These are phyloP conservation scores for Dicyrtoma fusca DNA, from an alignment of 2,888 invertebrate species.

Conservation along the genomic window DNA sequence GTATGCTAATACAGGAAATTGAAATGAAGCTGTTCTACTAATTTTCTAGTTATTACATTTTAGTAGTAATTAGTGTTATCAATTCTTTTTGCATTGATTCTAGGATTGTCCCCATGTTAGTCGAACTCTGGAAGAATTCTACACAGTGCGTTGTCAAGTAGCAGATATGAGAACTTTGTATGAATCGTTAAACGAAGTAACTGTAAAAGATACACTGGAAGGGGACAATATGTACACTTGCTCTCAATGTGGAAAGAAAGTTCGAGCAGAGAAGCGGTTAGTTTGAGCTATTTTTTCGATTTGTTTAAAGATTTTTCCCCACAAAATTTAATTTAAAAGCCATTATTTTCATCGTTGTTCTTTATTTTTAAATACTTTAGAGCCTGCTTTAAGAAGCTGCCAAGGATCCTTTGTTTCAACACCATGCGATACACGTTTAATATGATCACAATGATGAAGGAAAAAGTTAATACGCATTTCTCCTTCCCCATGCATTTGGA, in stretches of 20 bases:
- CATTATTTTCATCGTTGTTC: conserved; percentile 7
- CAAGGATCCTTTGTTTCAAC: conserved; percentile 91
- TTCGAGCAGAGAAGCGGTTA: conserved; percentile 87
- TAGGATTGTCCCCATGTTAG: conserved; percentile 94
- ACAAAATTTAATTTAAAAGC: background rate
- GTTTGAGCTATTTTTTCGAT: no score
- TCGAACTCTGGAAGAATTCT: conserved; percentile 91
- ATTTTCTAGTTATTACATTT: no score
- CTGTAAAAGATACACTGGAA: conserved; percentile 93
- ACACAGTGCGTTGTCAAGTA: conserved; percentile 93
- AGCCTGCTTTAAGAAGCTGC: conserved; percentile 91
- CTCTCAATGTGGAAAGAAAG: conserved; percentile 92
- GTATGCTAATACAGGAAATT: conserved; percentile 62
- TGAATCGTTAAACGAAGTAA: conserved; percentile 94
- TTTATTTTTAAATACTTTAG: conserved; percentile 62
- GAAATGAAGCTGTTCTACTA: background rate
- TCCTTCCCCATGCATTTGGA: conserved; percentile 91
- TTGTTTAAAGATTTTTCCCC: no score
- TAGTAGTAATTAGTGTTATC: background rate
- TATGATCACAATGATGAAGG: conserved; percentile 96
- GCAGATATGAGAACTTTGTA: conserved; percentile 95
- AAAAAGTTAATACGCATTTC: conserved; percentile 96
- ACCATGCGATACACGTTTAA: conserved; percentile 97
- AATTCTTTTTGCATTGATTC: conserved; percentile 27
- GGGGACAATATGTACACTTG: conserved; percentile 98